phyloP scores from a whole-genome alignment of 2,888 invertebrate species.

The Tortrix viridana region DNA sequence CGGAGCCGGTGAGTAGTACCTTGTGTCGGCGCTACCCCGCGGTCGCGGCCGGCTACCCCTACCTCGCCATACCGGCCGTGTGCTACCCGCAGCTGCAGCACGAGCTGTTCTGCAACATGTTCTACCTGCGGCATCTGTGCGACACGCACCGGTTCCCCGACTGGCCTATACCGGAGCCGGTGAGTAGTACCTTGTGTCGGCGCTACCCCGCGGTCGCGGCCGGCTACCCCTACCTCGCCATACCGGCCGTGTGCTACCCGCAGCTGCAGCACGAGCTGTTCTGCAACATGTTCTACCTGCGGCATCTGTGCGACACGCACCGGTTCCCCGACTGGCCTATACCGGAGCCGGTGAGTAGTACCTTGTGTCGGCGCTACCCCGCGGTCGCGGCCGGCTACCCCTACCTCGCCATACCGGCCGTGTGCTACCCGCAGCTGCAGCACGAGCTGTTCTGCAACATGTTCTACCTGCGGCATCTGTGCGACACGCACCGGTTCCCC shows the following conservation, averaged over 20 bases:
- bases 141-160: slow-evolving; percentile 95
- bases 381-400: slow-evolving; percentile 97
- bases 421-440: slow-evolving; percentile 96
- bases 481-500: slow-evolving; percentile 95
- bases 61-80: slow-evolving; percentile 96
- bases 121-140: slow-evolving; percentile 98
- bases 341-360: slow-evolving; percentile 91
- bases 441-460: slow-evolving; percentile 99
- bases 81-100: slow-evolving; percentile 96
- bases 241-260: slow-evolving; percentile 96
- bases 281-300: slow-evolving; percentile 98
- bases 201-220: slow-evolving; percentile 97
- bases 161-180: slow-evolving; percentile 98
- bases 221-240: slow-evolving; percentile 96
- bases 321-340: slow-evolving; percentile 99
- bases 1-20: slow-evolving; percentile 90
- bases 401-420: slow-evolving; percentile 96
- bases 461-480: slow-evolving; percentile 98
- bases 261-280: slow-evolving; percentile 98
- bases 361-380: slow-evolving; percentile 95
- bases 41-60: slow-evolving; percentile 97
- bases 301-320: slow-evolving; percentile 95
- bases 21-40: slow-evolving; percentile 95
- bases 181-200: slow-evolving; percentile 88
- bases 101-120: slow-evolving; percentile 99